Evolutionary conservation across 2,113 vertebrate species (phyloP).

Genomic region (Columba janthina): DNA sequence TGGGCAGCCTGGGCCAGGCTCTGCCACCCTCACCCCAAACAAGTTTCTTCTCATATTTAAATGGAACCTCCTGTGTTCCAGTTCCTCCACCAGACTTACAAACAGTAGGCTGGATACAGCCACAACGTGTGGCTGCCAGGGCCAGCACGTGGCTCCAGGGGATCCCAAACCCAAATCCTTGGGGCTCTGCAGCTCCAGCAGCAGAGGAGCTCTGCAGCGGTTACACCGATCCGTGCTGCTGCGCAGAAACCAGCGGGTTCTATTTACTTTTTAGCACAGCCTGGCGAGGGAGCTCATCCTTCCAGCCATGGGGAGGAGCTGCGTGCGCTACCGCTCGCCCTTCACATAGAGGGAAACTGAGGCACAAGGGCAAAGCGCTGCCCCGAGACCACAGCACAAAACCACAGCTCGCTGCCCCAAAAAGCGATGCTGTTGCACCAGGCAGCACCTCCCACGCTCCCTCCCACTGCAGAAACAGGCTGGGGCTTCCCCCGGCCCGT

Average conservation of each 20-base stretch:
- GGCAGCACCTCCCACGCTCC: background rate
- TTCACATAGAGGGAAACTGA: rapidly evolving
- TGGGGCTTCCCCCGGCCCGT: background rate
- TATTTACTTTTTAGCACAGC: background rate
- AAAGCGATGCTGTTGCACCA: rapidly evolving
- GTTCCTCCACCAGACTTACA: background rate
- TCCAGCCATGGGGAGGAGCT: background rate
- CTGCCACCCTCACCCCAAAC: too few relatives aligned
- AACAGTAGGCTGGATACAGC: background rate
- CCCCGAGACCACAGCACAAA: background rate
- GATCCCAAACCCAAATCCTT: background rate
- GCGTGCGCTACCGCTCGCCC: background rate
- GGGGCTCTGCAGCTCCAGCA: background rate
- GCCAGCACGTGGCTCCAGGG: background rate
- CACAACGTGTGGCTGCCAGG: rapidly evolving
- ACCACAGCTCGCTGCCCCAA: background rate
- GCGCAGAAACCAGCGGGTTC: background rate
- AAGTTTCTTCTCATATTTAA: too few relatives aligned
- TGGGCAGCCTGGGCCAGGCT: too few relatives aligned
- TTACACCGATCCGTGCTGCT: background rate
- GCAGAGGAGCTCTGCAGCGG: background rate
- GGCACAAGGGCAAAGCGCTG: background rate
- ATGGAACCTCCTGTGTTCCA: too few relatives aligned
- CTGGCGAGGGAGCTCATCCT: background rate
- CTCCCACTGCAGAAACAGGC: background rate